Conservation (phyloP, 2,888 invertebrate species). For the Bursaphelenchus okinawaensis region DNA sequence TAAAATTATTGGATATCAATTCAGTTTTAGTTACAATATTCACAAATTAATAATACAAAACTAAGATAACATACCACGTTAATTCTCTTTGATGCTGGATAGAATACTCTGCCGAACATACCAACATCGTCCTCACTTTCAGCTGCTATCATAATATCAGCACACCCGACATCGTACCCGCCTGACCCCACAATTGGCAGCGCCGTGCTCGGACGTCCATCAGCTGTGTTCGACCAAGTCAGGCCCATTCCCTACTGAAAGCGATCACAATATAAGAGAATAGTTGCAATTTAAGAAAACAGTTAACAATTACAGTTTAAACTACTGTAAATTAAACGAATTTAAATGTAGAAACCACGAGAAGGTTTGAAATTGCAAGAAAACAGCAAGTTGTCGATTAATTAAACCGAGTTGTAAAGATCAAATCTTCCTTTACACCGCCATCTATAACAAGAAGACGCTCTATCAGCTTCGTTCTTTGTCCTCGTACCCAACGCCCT, state of each 20-base stretch:
- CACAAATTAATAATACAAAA: background rate
- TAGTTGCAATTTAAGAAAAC: no score
- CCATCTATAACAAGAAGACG: no score
- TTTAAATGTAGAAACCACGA: no score
- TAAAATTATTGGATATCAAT: slow-evolving; percentile 15
- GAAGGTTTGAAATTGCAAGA: no score
- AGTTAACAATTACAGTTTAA: no score
- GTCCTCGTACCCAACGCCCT: no score
- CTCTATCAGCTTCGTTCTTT: no score
- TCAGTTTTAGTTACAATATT: background rate
- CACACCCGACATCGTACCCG: slow-evolving; percentile 64
- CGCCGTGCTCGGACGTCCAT: slow-evolving; percentile 9
- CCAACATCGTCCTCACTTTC: slow-evolving; percentile 58
- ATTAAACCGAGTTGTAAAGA: no score
- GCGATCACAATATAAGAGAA: no score
- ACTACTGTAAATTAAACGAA: no score
- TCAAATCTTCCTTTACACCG: no score
- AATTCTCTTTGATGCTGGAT: slow-evolving; percentile 62
- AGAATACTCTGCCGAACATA: slow-evolving; percentile 65
- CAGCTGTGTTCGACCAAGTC: slow-evolving; percentile 15
- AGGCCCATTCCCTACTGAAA: slow-evolving; percentile 18
- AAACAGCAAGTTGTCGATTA: no score
- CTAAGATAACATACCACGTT: slow-evolving; percentile 4
- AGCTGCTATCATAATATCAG: slow-evolving; percentile 59
- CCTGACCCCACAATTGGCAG: slow-evolving; percentile 54